A percentile compares a stretch with the other conserved stretches of the same genome.
Conservation (phyloP, 2,113 vertebrate genomes). For the Platysteira castanea region DNA sequence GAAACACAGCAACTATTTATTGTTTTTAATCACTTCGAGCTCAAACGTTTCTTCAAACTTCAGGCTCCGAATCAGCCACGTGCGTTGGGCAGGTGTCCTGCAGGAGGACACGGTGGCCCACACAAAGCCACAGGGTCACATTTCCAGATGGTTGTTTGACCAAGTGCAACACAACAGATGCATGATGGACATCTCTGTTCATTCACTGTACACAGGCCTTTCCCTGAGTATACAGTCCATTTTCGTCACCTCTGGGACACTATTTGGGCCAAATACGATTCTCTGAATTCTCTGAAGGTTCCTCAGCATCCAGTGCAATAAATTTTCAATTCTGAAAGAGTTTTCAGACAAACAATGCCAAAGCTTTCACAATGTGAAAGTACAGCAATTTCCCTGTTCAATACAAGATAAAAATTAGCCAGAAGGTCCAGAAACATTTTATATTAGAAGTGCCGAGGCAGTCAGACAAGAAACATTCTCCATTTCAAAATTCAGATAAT, state of each 20-base stretch:
- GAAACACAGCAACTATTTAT: background rate
- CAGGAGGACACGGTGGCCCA: background rate
- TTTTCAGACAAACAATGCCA: background rate
- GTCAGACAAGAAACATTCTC: background rate
- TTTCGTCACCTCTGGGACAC: background rate
- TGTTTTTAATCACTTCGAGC: background rate
- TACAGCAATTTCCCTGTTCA: background rate
- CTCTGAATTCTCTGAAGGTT: background rate
- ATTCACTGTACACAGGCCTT: background rate
- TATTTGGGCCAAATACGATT: background rate
- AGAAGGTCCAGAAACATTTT: background rate
- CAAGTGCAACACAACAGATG: background rate
- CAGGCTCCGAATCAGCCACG: background rate
- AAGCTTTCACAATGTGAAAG: background rate
- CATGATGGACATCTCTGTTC: background rate
- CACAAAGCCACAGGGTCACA: rapidly evolving
- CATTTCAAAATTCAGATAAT: background rate
- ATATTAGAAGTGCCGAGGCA: background rate
- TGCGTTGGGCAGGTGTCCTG: background rate
- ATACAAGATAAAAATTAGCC: background rate
- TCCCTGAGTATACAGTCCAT: background rate
- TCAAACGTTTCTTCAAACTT: background rate
- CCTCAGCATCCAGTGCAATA: background rate
- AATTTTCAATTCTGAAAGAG: background rate
- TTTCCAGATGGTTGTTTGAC: background rate